Percentiles rank a stretch among this genome's conserved stretches.
Conservation (phyloP, 53 echinoderm and acorn worm species). For the Pentamera pediparva region DNA sequence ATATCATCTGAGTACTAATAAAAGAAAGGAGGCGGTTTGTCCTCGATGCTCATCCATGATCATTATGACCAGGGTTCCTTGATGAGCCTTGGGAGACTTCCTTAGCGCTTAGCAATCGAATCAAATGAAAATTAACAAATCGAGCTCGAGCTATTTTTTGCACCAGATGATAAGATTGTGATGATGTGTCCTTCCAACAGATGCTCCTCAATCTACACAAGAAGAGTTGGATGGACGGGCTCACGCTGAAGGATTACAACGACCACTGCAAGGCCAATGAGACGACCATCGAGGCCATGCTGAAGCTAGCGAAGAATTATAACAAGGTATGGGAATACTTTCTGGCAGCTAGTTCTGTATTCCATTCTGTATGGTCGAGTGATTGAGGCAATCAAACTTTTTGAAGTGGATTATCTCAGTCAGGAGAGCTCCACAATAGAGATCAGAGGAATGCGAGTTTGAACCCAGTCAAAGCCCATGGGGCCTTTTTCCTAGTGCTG, state of each 20-base stretch:
- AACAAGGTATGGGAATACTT: conserved; percentile 66
- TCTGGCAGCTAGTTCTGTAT: too few relatives aligned
- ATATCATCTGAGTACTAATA: too few relatives aligned
- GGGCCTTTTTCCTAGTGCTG: background rate
- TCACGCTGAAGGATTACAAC: conserved; percentile 91
- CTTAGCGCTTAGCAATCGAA: too few relatives aligned
- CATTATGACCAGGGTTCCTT: too few relatives aligned
- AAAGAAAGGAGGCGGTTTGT: too few relatives aligned
- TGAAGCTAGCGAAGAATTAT: conserved; percentile 83
- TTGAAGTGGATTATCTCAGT: too few relatives aligned
- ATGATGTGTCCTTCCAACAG: conserved; percentile 16
- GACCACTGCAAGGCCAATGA: conserved; percentile 92
- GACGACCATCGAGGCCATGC: conserved; percentile 75
- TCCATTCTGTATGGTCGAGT: background rate
- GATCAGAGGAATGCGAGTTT: background rate
- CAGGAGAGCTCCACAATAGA: too few relatives aligned
- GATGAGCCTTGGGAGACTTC: too few relatives aligned
- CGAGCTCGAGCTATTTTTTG: too few relatives aligned
- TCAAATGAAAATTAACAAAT: too few relatives aligned
- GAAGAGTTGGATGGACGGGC: conserved; percentile 95
- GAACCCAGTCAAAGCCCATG: background rate
- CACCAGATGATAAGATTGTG: too few relatives aligned
- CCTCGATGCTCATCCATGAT: too few relatives aligned
- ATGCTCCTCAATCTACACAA: conserved; percentile 97
- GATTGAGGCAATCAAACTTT: background rate